Conservation (phyloP, 2,797 vertebrate species). For the Paguma larvata region DNA sequence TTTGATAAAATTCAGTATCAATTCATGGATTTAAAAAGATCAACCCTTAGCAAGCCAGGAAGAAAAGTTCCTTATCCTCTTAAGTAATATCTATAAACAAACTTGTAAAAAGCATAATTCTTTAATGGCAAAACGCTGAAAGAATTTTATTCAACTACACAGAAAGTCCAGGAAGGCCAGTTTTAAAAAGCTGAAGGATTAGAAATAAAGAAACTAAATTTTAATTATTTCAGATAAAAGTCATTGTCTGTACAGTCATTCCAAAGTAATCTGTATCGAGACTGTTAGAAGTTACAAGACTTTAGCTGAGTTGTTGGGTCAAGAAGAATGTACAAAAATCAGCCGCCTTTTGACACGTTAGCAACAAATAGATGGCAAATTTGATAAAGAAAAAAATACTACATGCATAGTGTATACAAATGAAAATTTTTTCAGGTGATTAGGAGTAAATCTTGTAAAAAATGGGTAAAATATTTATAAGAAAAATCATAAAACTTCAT, state of each 20-base stretch:
- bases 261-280: background rate
- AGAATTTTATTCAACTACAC: background rate
- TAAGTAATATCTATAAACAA: background rate
- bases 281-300: background rate
- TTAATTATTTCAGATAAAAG: constrained; percentile 10
- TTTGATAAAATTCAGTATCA: constrained; percentile 39
- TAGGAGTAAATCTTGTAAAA: constrained; percentile 17
- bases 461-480: background rate
- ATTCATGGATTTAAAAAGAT: constrained; percentile 5
- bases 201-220: background rate
- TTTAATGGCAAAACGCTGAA: background rate
- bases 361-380: background rate
- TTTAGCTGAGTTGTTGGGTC: background rate
- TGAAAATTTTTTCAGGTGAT: background rate
- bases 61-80: constrained; percentile 24
- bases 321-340: constrained; percentile 4
- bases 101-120: background rate
- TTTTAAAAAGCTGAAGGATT: constrained; percentile 17
- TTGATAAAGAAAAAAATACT: background rate
- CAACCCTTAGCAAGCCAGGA: background rate
- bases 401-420: background rate
- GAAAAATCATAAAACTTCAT: constrained; percentile 9
- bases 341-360: background rate
- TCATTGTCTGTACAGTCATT: background rate
- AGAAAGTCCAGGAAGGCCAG: background rate